phyloP scores from a whole-genome alignment of 2,797 vertebrate species.

The Hippoglossus hippoglossus region DNA sequence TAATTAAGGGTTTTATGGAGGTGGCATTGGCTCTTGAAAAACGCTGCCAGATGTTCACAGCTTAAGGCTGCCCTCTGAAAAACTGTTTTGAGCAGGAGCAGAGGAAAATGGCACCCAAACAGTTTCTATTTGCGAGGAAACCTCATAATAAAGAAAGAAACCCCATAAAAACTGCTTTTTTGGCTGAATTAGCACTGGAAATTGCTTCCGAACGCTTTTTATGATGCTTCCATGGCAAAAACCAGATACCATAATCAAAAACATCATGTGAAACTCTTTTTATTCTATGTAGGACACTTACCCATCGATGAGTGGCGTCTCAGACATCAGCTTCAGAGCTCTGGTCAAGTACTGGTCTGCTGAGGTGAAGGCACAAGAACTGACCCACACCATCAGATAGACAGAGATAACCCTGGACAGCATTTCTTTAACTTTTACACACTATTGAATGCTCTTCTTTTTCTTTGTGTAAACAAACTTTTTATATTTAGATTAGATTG shows the following conservation, averaged over 20 bases:
- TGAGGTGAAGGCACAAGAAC: conserved; percentile 23
- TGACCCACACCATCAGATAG: conserved; percentile 51
- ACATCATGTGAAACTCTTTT: not conserved
- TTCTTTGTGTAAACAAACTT: too few species aligned
- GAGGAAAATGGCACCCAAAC: too few species aligned
- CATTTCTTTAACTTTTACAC: conserved; percentile 43
- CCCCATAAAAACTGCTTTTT: too few species aligned
- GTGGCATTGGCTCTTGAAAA: too few species aligned
- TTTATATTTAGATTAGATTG: not conserved
- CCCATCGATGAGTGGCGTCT: conserved; percentile 86
- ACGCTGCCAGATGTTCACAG: too few species aligned
- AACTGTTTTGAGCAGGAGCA: too few species aligned
- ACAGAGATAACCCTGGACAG: conserved; percentile 5
- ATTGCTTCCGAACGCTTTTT: not conserved
- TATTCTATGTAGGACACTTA: conserved; percentile 52
- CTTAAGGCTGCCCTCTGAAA: too few species aligned
- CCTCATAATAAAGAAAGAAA: too few species aligned
- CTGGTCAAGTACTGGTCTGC: conserved; percentile 57
- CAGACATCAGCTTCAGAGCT: conserved; percentile 80
- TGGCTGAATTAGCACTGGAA: too few species aligned
- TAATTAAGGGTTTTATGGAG: too few species aligned
- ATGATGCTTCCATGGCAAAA: not conserved
- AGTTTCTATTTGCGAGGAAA: too few species aligned
- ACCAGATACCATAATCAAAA: not conserved
- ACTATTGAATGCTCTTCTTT: too few species aligned